Conservation (phyloP, 1,140 invertebrate genomes). For the Lucilia cuprina region DNA sequence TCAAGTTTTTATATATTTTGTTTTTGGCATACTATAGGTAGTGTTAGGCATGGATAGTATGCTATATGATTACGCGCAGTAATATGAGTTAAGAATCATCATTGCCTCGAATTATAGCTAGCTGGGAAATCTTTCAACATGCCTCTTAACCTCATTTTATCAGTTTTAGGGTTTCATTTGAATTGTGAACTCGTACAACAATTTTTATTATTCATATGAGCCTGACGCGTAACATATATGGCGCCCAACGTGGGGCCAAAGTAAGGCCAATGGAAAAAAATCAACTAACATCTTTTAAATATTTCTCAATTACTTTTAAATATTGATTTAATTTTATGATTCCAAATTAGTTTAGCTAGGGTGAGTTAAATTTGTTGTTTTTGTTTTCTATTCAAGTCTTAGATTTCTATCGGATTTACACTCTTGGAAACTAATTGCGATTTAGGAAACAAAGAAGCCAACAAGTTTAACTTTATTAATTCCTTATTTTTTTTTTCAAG, state of each 20-base stretch:
- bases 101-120: too few species aligned
- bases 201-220: background rate
- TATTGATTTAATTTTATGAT: background rate
- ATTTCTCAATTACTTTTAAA: background rate
- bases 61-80: too few species aligned
- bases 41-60: too few species aligned
- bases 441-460: background rate
- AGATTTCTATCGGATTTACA: background rate
- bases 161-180: too few species aligned
- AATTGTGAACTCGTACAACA: background rate
- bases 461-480: background rate
- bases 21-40: too few species aligned
- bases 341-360: background rate
- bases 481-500: background rate
- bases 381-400: background rate
- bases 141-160: too few species aligned
- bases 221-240: background rate
- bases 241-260: background rate
- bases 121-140: too few species aligned
- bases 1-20: too few species aligned
- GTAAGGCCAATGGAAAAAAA: background rate
- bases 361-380: background rate
- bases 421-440: background rate
- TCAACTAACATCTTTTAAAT: background rate
- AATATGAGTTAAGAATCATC: too few species aligned